Percentiles rank a stretch among this genome's conserved stretches.
Evolutionary conservation across 2,113 vertebrate species (phyloP).

Genomic region (Uropsilus gracilis): DNA sequence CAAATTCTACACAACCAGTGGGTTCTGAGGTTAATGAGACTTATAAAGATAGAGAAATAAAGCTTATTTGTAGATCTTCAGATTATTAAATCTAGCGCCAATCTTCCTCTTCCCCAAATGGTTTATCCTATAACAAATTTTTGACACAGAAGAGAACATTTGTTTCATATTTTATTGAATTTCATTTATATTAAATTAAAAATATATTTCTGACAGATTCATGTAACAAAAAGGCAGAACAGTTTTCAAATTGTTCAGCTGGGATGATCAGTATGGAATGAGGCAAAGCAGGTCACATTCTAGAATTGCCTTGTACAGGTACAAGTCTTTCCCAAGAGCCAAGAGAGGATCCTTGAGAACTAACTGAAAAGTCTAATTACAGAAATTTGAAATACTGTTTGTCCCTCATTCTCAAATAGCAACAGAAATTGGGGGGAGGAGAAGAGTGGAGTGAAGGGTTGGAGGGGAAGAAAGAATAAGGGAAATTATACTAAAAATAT

Average conservation of each 20-base stretch:
- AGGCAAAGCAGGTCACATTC: conserved; percentile 84
- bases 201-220: conserved; percentile 99
- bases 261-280: conserved; percentile 86
- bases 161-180: conserved; percentile 97
- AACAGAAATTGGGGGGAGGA: conserved; percentile 58
- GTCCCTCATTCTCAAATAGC: conserved; percentile 84
- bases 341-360: conserved; percentile 78
- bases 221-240: conserved; percentile 99
- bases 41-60: conserved; percentile 34
- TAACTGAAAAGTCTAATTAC: conserved; percentile 79
- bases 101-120: background rate
- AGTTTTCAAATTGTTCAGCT: conserved; percentile 94
- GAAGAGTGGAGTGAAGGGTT: conserved; percentile 8
- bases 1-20: background rate
- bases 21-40: background rate
- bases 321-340: conserved; percentile 83
- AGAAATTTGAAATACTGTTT: conserved; percentile 81
- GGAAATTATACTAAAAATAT: conserved; percentile 88
- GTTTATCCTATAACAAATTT: conserved; percentile 39
- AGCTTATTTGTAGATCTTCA: background rate
- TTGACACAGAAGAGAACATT: conserved; percentile 30
- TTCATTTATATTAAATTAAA: conserved; percentile 99
- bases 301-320: conserved; percentile 85
- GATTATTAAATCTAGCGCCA: conserved; percentile 28
- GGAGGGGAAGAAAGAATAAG: conserved; percentile 74